Conservation (phyloP, 2,113 vertebrate species). For the Chunga burmeisteri region DNA sequence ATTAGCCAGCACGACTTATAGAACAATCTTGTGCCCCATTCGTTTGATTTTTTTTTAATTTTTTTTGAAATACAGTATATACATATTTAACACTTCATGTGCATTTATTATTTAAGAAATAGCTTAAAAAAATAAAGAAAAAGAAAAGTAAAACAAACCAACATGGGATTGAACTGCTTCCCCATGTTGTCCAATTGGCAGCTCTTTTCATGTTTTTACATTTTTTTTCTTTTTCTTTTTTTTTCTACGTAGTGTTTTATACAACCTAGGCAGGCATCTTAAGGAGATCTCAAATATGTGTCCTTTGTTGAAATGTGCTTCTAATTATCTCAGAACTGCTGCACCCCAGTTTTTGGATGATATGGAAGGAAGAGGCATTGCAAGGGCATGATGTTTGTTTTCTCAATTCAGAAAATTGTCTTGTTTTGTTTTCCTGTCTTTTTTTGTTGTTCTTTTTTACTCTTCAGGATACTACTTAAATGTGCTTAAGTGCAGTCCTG, state of each 20-base stretch:
- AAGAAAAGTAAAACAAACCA: slow-evolving; percentile 71
- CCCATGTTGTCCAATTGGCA: slow-evolving; percentile 75
- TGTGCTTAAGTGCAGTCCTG: neutral
- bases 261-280: slow-evolving; percentile 59
- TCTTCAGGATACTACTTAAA: neutral
- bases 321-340: slow-evolving; percentile 70
- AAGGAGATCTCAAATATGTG: slow-evolving; percentile 63
- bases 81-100: slow-evolving; percentile 92
- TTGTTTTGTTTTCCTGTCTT: neutral
- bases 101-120: slow-evolving; percentile 89
- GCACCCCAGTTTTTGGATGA: slow-evolving; percentile 50
- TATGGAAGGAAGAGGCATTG: slow-evolving; percentile 47
- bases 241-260: slow-evolving; percentile 46
- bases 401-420: neutral
- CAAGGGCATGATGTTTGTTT: neutral
- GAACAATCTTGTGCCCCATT: slow-evolving; percentile 96
- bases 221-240: slow-evolving; percentile 43
- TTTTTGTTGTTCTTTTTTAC: neutral
- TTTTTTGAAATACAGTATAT: slow-evolving; percentile 84
- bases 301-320: slow-evolving; percentile 78
- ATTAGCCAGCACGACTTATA: slow-evolving; percentile 92
- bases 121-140: slow-evolving; percentile 79
- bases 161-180: slow-evolving; percentile 69
- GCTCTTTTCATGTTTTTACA: slow-evolving; percentile 47
- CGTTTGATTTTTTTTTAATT: slow-evolving; percentile 71